Evolutionary conservation across 2,113 vertebrate species (phyloP).

Genomic region (Acinonyx jubatus): DNA sequence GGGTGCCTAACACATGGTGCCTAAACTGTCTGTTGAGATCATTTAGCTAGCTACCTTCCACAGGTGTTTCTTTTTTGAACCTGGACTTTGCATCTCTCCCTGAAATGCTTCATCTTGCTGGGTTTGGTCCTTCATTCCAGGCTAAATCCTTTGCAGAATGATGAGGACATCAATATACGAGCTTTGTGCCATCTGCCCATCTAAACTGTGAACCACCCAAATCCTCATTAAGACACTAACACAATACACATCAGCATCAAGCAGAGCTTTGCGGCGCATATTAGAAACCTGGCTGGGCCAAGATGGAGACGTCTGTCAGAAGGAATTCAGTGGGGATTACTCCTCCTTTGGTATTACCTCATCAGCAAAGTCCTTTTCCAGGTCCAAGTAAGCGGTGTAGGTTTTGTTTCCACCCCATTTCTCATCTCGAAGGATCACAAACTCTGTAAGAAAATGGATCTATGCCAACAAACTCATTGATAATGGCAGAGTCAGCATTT

Average conservation of each 20-base stretch:
- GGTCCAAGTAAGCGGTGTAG: conserved; percentile 89
- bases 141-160: background rate
- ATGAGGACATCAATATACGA: background rate
- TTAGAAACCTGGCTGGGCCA: background rate
- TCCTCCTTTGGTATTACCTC: conserved; percentile 87
- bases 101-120: conserved; percentile 13
- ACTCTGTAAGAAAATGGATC: conserved; percentile 85
- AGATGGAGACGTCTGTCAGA: background rate
- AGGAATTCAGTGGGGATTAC: background rate
- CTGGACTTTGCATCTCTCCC: background rate
- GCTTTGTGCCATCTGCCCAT: background rate
- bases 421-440: conserved; percentile 93
- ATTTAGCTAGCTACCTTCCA: background rate
- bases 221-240: background rate
- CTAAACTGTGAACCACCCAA: background rate
- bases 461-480: background rate
- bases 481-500: background rate
- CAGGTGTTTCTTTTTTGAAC: background rate
- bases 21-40: background rate
- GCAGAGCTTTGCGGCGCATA: background rate
- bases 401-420: conserved; percentile 97
- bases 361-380: conserved; percentile 95
- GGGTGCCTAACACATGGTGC: background rate
- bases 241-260: background rate
- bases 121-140: background rate